A percentile compares a stretch with the other conserved stretches of the same genome.
Conservation (phyloP, 2,797 vertebrate species). For the Pipistrellus nathusii region DNA sequence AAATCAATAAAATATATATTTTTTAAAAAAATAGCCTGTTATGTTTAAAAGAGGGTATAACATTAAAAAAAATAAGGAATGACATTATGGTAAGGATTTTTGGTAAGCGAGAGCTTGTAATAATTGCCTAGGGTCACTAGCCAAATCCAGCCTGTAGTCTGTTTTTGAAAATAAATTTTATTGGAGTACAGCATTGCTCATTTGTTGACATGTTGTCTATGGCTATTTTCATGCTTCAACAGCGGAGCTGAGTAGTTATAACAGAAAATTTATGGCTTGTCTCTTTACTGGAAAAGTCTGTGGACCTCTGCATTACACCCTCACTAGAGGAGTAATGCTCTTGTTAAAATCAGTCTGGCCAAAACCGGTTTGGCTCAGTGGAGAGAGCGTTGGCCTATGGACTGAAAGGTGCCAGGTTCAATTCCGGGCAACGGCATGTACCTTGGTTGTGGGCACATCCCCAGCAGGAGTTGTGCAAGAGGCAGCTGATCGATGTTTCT, state of each 20-base stretch:
- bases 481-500: too few relatives aligned
- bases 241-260: background rate
- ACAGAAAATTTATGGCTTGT: background rate
- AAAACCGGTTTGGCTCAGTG: too few relatives aligned
- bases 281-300: background rate
- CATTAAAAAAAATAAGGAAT: background rate
- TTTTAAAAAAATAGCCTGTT: constrained; percentile 31
- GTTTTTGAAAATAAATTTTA: constrained; percentile 45
- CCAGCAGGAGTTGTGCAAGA: too few relatives aligned
- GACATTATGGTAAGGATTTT: background rate
- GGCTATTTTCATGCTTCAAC: background rate
- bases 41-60: constrained; percentile 24
- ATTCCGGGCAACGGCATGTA: too few relatives aligned
- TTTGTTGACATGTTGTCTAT: background rate
- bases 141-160: background rate
- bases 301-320: background rate
- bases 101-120: background rate
- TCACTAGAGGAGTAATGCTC: background rate
- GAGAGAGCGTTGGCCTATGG: too few relatives aligned
- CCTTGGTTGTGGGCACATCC: too few relatives aligned
- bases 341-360: background rate
- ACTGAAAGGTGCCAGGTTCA: too few relatives aligned
- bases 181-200: background rate
- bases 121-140: background rate
- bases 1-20: too few relatives aligned